Evolutionary conservation across 2,888 invertebrate genomes (phyloP).

Genomic region (Cephus pulcher): DNA sequence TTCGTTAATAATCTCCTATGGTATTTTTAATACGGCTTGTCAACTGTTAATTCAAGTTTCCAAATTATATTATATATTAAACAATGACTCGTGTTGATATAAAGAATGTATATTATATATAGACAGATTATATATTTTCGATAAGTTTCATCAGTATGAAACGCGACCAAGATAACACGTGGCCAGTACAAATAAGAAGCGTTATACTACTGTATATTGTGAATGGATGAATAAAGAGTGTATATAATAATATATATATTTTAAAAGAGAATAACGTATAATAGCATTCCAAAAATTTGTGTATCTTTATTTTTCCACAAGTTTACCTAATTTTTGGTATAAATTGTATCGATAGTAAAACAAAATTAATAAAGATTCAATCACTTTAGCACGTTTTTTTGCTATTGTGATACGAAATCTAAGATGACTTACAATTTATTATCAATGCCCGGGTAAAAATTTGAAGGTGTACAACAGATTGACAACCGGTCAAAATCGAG

Average conservation of each 20-base stretch:
- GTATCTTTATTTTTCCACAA: not conserved
- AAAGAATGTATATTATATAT: not conserved
- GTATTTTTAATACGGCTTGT: not conserved
- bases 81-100: not conserved
- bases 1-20: conserved; percentile 18
- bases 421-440: not conserved
- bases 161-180: not conserved
- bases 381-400: not conserved
- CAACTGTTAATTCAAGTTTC: not conserved
- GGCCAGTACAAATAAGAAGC: not conserved
- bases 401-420: not conserved
- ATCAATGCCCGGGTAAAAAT: too few species aligned
- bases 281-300: not conserved
- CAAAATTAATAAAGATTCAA: not conserved
- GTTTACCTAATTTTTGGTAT: not conserved
- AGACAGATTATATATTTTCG: not conserved
- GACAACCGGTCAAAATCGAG: too few species aligned
- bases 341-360: not conserved
- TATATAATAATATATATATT: not conserved
- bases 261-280: not conserved
- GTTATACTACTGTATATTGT: not conserved
- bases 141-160: not conserved
- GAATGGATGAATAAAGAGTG: not conserved
- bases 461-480: too few species aligned
- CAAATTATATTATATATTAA: not conserved